Evolutionary conservation across 1,140 invertebrate species (phyloP).

Genomic region (Drosophila simulans): DNA sequence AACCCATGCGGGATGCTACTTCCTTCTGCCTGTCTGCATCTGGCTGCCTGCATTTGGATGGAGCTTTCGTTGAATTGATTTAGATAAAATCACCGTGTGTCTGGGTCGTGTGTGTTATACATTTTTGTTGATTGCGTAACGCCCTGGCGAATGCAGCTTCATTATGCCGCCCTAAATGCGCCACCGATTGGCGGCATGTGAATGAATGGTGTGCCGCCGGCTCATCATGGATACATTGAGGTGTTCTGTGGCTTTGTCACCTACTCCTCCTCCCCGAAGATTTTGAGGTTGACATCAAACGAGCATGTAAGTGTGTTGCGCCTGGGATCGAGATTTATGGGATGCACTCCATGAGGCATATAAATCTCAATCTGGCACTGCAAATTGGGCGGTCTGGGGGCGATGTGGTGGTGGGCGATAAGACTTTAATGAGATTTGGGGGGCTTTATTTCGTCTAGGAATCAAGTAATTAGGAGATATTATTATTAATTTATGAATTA

Average conservation of each 20-base stretch:
- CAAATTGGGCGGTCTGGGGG: conserved; percentile 1
- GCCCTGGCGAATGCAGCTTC: conserved; percentile 57
- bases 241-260: conserved; percentile 6
- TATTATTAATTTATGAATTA: background rate
- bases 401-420: conserved; percentile 3
- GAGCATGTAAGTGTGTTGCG: conserved; percentile 40
- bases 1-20: conserved; percentile 50
- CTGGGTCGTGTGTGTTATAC: conserved; percentile 31
- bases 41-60: conserved; percentile 44
- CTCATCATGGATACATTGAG: conserved; percentile 51
- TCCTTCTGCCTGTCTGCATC: conserved; percentile 24
- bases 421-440: conserved; percentile 35
- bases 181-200: conserved; percentile 42
- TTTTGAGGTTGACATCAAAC: conserved; percentile 40
- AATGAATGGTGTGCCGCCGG: conserved; percentile 35
- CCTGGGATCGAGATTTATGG: conserved; percentile 42
- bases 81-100: conserved; percentile 67
- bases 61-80: conserved; percentile 77
- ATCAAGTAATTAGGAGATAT: background rate
- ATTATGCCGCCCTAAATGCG: conserved; percentile 47
- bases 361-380: conserved; percentile 49
- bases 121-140: conserved; percentile 72
- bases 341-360: conserved; percentile 37
- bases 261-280: background rate
- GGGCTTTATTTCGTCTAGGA: background rate